Base-by-base conservation (phyloP, 2,797 vertebrate species). In the Phoeniculus purpureus region DNA sequence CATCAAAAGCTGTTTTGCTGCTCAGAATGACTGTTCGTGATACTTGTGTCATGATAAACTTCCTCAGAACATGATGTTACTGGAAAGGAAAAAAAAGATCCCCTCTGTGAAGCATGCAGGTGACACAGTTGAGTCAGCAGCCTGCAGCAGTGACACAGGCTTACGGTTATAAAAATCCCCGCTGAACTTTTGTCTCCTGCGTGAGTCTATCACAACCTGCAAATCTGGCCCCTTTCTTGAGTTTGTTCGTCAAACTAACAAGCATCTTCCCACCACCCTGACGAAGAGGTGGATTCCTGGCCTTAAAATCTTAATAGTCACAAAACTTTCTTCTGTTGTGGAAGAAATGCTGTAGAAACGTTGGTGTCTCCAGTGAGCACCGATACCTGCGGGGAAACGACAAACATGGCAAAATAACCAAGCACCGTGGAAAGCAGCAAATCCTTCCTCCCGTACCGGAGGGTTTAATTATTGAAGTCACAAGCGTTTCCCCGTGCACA, bases 71-170 rank as follows among this genome's bases (percentile, higher is more conserved):
- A 94, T 62, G 89, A 90, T 85, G 92, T 95, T 96, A 94, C 93
- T 93, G 92, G 94, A 82, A 93, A 93, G 43, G 14, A 94, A 88
- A 92, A 94, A 68, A 91, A 43, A 34, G 19, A 91, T 92, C 92
- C 90, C 26, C 94, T 95, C 88, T 96, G 94, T 94, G 94, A 96
- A 96, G 90, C 43, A 77, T 23, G 88, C 94, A 96, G 95, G 95
- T 96, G 94, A 93, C 93, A 96, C 91, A 95, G 86, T 95, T 96
- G 94, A 96, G 93, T 96, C 95, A 96, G 94, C 95, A 94, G 88
- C 94, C 94, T 94, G 94, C 88, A 94, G 64, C 92, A 87, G 90
- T 93, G 95, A 95, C 95, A 95, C 92, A 90, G 92, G 93, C 95
- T 93, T 94, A 93, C 81, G 90, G 89, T 94, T 78, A 13, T 87